Conservation (phyloP, 2,888 invertebrate genomes). For the Heliconius ismenius region DNA sequence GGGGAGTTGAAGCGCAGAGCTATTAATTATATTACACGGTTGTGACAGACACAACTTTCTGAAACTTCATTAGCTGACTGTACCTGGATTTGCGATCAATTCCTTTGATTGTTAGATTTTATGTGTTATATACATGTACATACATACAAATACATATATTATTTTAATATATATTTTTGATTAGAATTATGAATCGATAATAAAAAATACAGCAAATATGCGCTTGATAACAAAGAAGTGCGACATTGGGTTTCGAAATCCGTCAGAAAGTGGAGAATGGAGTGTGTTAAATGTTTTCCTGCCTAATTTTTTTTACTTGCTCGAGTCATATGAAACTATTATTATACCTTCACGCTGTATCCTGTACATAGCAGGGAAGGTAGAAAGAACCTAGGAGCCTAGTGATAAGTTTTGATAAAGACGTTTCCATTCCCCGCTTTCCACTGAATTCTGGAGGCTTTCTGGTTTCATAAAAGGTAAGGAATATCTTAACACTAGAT, state of each 20-base stretch:
- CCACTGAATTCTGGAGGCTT: too few relatives aligned
- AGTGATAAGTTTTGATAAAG: too few relatives aligned
- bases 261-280: not conserved
- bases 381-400: not conserved
- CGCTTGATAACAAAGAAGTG: not conserved
- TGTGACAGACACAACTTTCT: constrained; percentile 56
- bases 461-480: too few relatives aligned
- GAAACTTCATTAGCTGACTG: constrained; percentile 51
- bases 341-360: not conserved
- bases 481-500: too few relatives aligned
- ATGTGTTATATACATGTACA: constrained; percentile 17
- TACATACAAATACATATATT: not conserved
- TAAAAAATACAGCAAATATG: too few relatives aligned
- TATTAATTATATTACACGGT: constrained; percentile 71
- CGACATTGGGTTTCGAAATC: not conserved
- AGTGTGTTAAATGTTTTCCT: not conserved
- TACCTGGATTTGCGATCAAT: constrained; percentile 27
- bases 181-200: too few relatives aligned
- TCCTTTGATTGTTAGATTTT: constrained; percentile 8
- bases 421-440: too few relatives aligned
- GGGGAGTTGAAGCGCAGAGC: constrained; percentile 54
- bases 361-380: not conserved
- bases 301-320: too few relatives aligned
- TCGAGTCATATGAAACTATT: too few relatives aligned
- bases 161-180: not conserved